A percentile compares a stretch with the other conserved stretches of the same genome.
phyloP scores from a whole-genome alignment of 2,888 invertebrate genomes.

The Tolmerus cingulatus region DNA sequence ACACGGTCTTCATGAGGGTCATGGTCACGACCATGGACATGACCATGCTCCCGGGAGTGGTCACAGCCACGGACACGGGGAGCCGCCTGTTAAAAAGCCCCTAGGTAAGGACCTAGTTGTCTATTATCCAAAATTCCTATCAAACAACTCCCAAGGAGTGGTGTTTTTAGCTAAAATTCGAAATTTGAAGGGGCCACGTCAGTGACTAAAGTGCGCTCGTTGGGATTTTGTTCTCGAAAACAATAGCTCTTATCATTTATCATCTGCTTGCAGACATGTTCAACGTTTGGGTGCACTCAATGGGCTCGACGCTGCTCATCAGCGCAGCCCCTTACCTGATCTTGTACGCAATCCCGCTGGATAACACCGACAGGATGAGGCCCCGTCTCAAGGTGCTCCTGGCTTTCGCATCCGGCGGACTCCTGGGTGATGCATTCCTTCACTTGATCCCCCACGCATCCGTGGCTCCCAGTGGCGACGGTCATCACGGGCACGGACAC shows the following conservation, averaged over 20 bases:
- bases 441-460: conserved; percentile 98
- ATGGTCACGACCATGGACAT: conserved; percentile 47
- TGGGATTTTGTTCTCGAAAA: neutral
- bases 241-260: neutral
- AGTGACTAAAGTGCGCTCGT: neutral
- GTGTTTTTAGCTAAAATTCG: neutral
- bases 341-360: conserved; percentile 90
- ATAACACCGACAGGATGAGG: conserved; percentile 83
- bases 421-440: conserved; percentile 97
- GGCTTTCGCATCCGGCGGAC: conserved; percentile 93
- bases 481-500: conserved; percentile 51
- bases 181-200: neutral
- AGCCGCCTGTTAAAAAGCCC: neutral
- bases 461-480: conserved; percentile 64
- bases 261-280: conserved; percentile 51
- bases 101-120: neutral
- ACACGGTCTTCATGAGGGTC: conserved; percentile 52
- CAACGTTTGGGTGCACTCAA: conserved; percentile 79
- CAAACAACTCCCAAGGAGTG: neutral
- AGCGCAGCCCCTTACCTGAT: conserved; percentile 95
- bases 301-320: conserved; percentile 90
- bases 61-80: conserved; percentile 13
- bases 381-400: conserved; percentile 88
- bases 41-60: neutral
- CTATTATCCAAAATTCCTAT: neutral